phyloP scores from a whole-genome alignment of 2,113 vertebrate species.

The Aldabrachelys gigantea region DNA sequence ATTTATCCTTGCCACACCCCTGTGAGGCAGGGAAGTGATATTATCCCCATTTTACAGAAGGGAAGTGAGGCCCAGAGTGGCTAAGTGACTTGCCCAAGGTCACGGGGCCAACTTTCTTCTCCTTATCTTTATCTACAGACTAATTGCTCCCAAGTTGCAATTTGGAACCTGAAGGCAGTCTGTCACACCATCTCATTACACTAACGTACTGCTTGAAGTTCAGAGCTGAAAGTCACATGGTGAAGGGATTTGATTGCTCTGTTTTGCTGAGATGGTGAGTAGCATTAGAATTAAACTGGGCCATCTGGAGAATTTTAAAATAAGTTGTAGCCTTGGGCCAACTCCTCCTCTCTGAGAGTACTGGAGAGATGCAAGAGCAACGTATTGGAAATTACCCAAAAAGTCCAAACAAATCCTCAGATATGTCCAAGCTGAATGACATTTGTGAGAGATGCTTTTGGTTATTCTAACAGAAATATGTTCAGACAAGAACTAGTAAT shows the following conservation, averaged over 20 bases:
- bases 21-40: accelerated
- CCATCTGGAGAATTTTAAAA: neutral
- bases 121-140: neutral
- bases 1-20: accelerated
- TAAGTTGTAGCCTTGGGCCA: neutral
- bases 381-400: neutral
- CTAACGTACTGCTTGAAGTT: neutral
- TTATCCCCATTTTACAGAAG: neutral
- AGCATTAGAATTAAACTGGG: neutral
- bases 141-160: neutral
- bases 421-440: neutral
- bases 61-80: neutral
- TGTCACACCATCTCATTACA: neutral
- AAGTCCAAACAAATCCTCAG: neutral
- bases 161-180: neutral
- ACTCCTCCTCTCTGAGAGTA: neutral
- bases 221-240: neutral
- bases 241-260: neutral
- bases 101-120: neutral
- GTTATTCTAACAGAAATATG: neutral
- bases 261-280: neutral
- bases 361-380: neutral
- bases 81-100: neutral
- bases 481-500: neutral
- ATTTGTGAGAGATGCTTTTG: neutral